Evolutionary conservation across 2,113 vertebrate genomes (phyloP), one percentile per base, ranked within the genome.

Genomic region (Gasterosteus nipponicus): DNA sequence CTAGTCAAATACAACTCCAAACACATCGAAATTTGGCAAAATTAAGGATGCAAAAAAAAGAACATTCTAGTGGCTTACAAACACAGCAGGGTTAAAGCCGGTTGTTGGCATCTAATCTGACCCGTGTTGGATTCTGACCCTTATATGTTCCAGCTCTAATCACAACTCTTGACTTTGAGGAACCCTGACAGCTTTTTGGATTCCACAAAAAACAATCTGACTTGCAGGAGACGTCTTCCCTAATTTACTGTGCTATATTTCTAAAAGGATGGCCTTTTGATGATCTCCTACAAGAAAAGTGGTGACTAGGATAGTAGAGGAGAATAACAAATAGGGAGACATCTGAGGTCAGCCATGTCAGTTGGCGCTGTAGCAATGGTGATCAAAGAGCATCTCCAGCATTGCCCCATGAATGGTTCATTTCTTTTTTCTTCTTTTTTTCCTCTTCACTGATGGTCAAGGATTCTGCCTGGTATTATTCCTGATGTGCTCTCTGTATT

Each of bases 371-470:
- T 4, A 69, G 65, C 57, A 77, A 58, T n/a, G 42, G 54, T 74
- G 86, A 90, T 93, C 87, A 93, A 92, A 92, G 87, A 73, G 35
- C 81, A 77, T 74, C 74, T 83, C 63, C 26, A 69, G 31, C 41
- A 0, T 77, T 0, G 44, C 67, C 33, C 56, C 64, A 54, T 87
- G 81, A 88, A 90, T 91, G 84, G 56, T 80, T 85, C 71, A 88
- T 88, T 81, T 75, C 10, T 68, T 38, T 49, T 49, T 71, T 41
- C 73, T 51, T 65, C 33, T 47, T 19, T 47, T 58, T 22, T 38
- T 57, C 29, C 53, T 53, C 68, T 26, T 78, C 22, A 62, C 58
- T 35, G 53, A 31, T 56, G 82, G 86, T 88, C 75, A 88, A 82
- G 68, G 73, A 79, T 86, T 83, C 41, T 79, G 64, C 69, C 78